Conservation (phyloP, 2,113 vertebrate genomes). For the Lynx canadensis region DNA sequence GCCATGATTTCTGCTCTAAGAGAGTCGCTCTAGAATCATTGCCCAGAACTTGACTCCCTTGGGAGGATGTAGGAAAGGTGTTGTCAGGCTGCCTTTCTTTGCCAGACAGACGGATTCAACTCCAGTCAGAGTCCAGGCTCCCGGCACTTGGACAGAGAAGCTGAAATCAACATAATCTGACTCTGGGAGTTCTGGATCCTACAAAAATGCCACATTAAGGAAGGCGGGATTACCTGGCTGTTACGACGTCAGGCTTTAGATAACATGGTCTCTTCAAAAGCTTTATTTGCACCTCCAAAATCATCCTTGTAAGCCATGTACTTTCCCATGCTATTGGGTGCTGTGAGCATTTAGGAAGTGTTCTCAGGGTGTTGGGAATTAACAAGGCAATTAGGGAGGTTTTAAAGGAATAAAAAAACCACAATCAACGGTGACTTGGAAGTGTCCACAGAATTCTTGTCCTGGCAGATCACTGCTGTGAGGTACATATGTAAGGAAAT, state of each 20-base stretch:
- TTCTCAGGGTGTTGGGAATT: conserved; percentile 77
- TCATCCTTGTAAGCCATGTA: conserved; percentile 36
- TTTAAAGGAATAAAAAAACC: conserved; percentile 75
- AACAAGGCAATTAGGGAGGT: conserved; percentile 81
- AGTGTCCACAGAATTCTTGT: conserved; percentile 64
- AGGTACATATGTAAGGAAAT: conserved; percentile 33
- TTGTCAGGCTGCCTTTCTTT: conserved; percentile 44
- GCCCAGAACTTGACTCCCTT: neutral
- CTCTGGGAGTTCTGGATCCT: conserved; percentile 62
- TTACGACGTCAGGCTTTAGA: neutral
- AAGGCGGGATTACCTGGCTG: conserved; percentile 38
- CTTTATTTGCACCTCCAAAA: conserved; percentile 39
- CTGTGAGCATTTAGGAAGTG: conserved; percentile 70
- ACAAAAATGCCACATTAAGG: conserved; percentile 74
- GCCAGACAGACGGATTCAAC: conserved; percentile 63
- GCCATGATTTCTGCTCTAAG: neutral
- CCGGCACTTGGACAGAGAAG: conserved; percentile 57
- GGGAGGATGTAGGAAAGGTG: neutral
- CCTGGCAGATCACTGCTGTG: neutral
- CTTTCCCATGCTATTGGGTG: conserved; percentile 28
- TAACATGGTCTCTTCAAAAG: neutral
- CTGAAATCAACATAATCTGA: conserved; percentile 72
- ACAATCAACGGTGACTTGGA: conserved; percentile 59
- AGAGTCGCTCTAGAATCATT: neutral
- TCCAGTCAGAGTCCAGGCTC: conserved; percentile 58